These are phyloP conservation scores for Bugulina stolonifera DNA, from an alignment of 2,888 invertebrate genomes.

Conservation along the genomic window DNA sequence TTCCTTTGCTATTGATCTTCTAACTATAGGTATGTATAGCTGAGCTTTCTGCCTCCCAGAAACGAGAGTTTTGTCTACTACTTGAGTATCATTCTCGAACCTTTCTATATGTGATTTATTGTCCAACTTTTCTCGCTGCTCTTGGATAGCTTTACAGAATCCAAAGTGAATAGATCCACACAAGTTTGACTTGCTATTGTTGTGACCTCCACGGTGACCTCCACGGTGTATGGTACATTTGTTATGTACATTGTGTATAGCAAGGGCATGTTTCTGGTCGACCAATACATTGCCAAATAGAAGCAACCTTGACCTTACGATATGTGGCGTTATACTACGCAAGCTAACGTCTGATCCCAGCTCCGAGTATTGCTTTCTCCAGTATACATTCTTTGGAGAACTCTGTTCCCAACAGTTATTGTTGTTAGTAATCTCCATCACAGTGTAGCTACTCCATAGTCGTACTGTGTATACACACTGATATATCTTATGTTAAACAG, in stretches of 20 bases:
- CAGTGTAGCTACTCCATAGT: too few species aligned
- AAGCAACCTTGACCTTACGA: neutral
- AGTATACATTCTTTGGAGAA: neutral
- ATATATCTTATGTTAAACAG: too few species aligned
- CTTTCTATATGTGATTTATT: neutral
- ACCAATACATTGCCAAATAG: slow-evolving; percentile 18
- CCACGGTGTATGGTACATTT: slow-evolving; percentile 18
- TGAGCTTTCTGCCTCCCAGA: neutral
- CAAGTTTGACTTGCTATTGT: neutral
- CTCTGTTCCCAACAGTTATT: neutral
- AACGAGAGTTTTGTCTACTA: neutral
- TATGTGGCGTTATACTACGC: slow-evolving; percentile 15
- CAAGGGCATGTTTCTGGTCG: slow-evolving; percentile 14
- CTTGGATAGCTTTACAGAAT: slow-evolving; percentile 10
- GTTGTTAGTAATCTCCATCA: slow-evolving; percentile 16
- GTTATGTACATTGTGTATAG: slow-evolving; percentile 8
- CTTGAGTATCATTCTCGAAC: neutral
- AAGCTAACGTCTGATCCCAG: neutral
- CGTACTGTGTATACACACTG: too few species aligned
- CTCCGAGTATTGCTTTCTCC: neutral
- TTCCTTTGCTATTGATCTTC: neutral
- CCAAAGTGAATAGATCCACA: slow-evolving; percentile 23
- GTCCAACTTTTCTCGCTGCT: slow-evolving; percentile 3
- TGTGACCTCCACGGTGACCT: neutral
- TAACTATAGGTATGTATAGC: slow-evolving; percentile 8